Conservation (phyloP, 2,888 invertebrate species). For the Drosophila stalkeri region DNA sequence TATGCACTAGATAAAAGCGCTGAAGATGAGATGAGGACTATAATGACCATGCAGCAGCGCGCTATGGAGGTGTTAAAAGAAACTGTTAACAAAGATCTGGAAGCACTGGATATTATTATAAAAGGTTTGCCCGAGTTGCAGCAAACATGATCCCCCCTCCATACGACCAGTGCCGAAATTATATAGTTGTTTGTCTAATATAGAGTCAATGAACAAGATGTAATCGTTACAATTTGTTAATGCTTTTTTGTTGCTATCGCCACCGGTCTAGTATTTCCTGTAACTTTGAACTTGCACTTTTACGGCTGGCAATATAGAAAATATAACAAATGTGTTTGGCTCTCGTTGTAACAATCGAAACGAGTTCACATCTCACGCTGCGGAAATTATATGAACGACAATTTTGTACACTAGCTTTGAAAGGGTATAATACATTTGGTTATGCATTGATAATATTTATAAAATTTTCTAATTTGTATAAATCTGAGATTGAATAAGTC, state of each 20-base stretch:
- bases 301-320: conserved; percentile 54
- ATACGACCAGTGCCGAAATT: conserved; percentile 32
- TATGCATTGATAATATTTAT: background rate
- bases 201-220: conserved; percentile 62
- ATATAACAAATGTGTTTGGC: conserved; percentile 41
- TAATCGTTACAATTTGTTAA: conserved; percentile 54
- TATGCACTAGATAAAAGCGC: conserved; percentile 92
- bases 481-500: background rate
- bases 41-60: conserved; percentile 94
- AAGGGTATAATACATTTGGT: conserved; percentile 13
- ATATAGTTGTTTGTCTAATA: conserved; percentile 49
- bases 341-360: conserved; percentile 64
- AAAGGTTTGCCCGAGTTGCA: conserved; percentile 89
- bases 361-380: conserved; percentile 69
- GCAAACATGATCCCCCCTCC: conserved; percentile 49
- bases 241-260: conserved; percentile 15
- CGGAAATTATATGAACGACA: conserved; percentile 57
- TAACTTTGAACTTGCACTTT: conserved; percentile 79
- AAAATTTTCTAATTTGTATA: background rate
- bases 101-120: conserved; percentile 91
- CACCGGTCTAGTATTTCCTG: conserved; percentile 60
- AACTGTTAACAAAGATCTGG: conserved; percentile 92
- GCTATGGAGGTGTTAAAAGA: conserved; percentile 94
- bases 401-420: conserved; percentile 31
- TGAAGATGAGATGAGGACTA: conserved; percentile 90